Evolutionary conservation across 2,797 vertebrate species (phyloP), one percentile per base, ranked within the genome.

Genomic region (Limnodromus scolopaceus): DNA sequence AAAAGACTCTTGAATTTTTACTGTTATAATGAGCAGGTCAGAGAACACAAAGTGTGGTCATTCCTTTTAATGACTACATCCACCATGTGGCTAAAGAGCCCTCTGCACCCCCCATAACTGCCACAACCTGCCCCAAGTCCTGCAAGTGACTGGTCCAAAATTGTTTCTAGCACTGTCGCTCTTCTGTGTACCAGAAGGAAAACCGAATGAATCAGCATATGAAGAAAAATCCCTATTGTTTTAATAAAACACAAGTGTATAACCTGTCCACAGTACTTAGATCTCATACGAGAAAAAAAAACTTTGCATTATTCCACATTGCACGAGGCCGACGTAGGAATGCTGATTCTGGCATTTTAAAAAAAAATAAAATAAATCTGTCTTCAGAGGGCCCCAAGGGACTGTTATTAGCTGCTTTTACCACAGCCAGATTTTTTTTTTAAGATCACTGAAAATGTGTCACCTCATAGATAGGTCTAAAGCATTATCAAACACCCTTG

Each of bases 301-400:
- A 43, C 2, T 75, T 75, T 94, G 34, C 12, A 3, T 41, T 55
- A 45, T 70, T 48, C 72, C 1, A 2, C 19, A 34, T 9, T 48
- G 13, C 9, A 38, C 0, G 0, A 78, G 25, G 53, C 38, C 0
- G 1, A 23, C 28, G 22, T 32, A 63, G 39, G 60, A 83, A 83
- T 17, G 23, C 14, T 84, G 45, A 61, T 55, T 55, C 15, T 45
- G 13, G 7, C 9, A 10, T 23, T 36, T 27, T 23, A 41, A 88
- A 39, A 51, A 64, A 77, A 10, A n/a, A 39, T 0, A 11, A 34
- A 57, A 63, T 0, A 45, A 58, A 46, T 23, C 39, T 11, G 1
- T 19, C 19, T 66, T 74, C 83, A 64, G 3, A 77, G 9, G 22
- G 8, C 48, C 34, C n/a, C 18, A 34, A 55, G 43, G n/a, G 55